phyloP scores from a whole-genome alignment of 2,888 invertebrate species.

The Muschampia plurimacula region DNA sequence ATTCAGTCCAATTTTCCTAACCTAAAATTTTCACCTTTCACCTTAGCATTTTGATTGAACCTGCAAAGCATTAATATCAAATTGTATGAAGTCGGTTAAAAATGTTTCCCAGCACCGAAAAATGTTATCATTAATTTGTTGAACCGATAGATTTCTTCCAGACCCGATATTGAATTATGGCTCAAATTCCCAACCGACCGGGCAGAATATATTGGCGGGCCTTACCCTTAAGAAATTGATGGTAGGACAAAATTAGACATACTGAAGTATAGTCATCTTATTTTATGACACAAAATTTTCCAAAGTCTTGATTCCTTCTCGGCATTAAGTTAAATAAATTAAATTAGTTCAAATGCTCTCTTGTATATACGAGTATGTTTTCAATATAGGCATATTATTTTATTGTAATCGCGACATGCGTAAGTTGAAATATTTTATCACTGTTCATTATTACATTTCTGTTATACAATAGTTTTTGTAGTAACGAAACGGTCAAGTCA shows the following conservation, averaged over 20 bases:
- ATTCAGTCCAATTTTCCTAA: neutral
- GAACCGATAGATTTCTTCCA: slow-evolving; percentile 33
- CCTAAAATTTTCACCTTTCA: neutral
- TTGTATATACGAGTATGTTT: no score
- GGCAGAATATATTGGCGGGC: slow-evolving; percentile 29
- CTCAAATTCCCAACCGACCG: slow-evolving; percentile 32
- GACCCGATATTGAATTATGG: slow-evolving; percentile 35
- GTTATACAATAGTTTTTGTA: no score
- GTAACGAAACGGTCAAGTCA: no score
- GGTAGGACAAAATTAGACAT: neutral
- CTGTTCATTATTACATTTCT: no score
- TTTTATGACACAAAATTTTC: neutral
- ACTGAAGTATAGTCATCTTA: slow-evolving; percentile 1
- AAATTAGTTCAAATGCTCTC: no score
- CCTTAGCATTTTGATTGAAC: neutral
- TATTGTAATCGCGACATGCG: no score
- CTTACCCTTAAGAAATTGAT: slow-evolving; percentile 15
- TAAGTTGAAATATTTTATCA: no score
- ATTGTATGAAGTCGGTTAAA: neutral
- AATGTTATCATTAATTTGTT: slow-evolving; percentile 35
- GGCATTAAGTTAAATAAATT: no score
- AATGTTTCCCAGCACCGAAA: slow-evolving; percentile 13
- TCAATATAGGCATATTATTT: no score
- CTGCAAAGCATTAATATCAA: slow-evolving; percentile 12
- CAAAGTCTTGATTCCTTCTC: neutral